Evolutionary conservation across 92 coral and sea anemone species (phyloP), one percentile per base, ranked within the genome.

Genomic region (Phenganax subtilis): DNA sequence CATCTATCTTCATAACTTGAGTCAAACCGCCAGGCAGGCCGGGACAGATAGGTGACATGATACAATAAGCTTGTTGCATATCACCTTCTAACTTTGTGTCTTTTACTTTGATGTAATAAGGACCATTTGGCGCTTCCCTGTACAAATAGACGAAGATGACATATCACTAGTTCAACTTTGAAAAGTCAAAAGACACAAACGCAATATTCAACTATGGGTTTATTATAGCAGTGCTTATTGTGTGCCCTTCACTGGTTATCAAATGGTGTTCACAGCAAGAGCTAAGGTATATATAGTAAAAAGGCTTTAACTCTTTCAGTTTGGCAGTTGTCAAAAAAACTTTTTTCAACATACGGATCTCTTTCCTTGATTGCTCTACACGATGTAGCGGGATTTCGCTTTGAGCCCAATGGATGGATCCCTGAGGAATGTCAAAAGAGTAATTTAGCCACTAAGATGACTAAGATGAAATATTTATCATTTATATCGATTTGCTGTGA

Each of bases 1-100:
- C 83, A 12, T 79, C 83, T 44, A 79, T 79, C 55, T 79, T 79
- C 55, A 79, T 62, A 29, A 79, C 83, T 51, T 79, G 83, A 7
- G 83, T 79, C 30, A 79, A 8, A 0, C 83, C 83, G 16, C 28
- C 53, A 7, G 47, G 47, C n/a, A 59, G 77, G 30, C 77, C 51
- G 74, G 64, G 54, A 15, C 74, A 28, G 20, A 51, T 54, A 8
- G 9, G 14, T 12, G 54, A 64, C 83, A 79, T 79, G 72, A 62
- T 62, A 27, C 83, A 79, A 20, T 62, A 79, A 79, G 53, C 74
- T 10, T 59, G 7, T 17, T 31, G 14, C 68, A 37, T 63, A n/a
- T 54, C 57, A 2, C 74, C 83, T n/a, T 72, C 60, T 3, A 44
- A 9, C 16, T 68, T 68, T 37, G 73, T 68, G 73, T 64, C 83